These are phyloP conservation scores for Phlogophora meticulosa DNA, from an alignment of 2,888 invertebrate species.

Conservation along the genomic window DNA sequence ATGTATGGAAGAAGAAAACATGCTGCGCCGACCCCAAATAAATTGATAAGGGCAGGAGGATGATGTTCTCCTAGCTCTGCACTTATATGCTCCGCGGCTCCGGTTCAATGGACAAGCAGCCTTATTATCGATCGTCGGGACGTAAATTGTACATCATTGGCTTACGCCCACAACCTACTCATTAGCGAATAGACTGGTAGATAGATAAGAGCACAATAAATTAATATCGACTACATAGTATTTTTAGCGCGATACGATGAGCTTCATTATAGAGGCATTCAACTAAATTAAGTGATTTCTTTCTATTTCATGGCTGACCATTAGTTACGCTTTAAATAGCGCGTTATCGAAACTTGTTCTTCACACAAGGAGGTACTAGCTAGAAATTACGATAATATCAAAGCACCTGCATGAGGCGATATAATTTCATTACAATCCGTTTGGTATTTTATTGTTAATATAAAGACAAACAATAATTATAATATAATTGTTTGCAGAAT, in stretches of 20 bases:
- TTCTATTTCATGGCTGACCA: constrained; percentile 20
- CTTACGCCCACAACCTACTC: constrained; percentile 12
- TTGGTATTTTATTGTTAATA: constrained; percentile 9
- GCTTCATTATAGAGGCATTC: not conserved
- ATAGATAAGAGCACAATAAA: constrained; percentile 22
- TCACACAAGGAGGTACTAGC: constrained; percentile 5
- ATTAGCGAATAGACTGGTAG: constrained; percentile 21
- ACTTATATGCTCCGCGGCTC: no score
- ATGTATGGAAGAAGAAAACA: no score
- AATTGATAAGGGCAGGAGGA: no score
- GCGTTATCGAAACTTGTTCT: not conserved
- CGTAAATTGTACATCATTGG: not conserved
- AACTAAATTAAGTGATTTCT: constrained; percentile 3
- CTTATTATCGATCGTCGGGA: not conserved
- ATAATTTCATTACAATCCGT: not conserved
- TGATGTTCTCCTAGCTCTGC: not conserved
- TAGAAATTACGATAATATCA: constrained; percentile 25
- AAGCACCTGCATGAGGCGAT: constrained; percentile 1
- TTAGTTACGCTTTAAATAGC: constrained; percentile 17
- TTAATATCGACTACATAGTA: not conserved
- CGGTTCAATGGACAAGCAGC: not conserved
- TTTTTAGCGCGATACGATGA: constrained; percentile 2
- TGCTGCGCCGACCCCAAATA: no score
- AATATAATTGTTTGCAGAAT: not conserved
- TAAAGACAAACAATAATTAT: not conserved